Conservation (phyloP, 2,797 vertebrate species). For the Tadarida brasiliensis region DNA sequence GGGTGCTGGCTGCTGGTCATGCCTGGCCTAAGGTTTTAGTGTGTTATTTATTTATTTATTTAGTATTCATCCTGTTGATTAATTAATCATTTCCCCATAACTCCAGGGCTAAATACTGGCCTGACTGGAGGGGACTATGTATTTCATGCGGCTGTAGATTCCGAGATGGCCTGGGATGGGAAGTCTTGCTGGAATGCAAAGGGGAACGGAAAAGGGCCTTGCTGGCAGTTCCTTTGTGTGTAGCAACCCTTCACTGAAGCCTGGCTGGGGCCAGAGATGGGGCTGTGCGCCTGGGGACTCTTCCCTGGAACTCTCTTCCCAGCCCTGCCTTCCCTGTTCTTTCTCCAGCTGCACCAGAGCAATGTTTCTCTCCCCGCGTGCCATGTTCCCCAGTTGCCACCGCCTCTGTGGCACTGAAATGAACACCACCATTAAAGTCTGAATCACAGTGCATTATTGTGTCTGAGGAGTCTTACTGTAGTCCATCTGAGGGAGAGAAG, state of each 20-base stretch:
- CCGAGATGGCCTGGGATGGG: neutral
- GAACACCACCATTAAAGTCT: conserved; percentile 81
- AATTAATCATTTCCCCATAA: conserved; percentile 22
- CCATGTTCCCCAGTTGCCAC: conserved; percentile 44
- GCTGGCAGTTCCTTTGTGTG: neutral
- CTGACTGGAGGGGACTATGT: neutral
- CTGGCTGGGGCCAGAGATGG: neutral
- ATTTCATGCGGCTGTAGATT: neutral
- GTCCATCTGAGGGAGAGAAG: neutral
- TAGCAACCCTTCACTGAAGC: neutral
- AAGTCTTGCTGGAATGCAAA: conserved; percentile 48
- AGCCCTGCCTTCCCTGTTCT: conserved; percentile 21
- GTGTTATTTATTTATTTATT: conserved; percentile 29
- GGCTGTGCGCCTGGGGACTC: conserved; percentile 3
- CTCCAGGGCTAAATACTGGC: neutral
- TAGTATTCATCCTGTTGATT: neutral
- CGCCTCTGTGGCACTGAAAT: conserved; percentile 59
- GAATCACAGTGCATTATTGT: conserved; percentile 63
- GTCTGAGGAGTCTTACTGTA: conserved; percentile 70
- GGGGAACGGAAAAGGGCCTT: conserved; percentile 8
- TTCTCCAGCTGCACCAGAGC: conserved; percentile 64
- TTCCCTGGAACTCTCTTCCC: conserved; percentile 29
- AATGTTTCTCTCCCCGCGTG: conserved; percentile 2
- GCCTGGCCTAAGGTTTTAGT: neutral
- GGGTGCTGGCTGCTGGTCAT: neutral